phyloP scores from a whole-genome alignment of 2,113 vertebrate species.

The Sinosuthora webbiana region DNA sequence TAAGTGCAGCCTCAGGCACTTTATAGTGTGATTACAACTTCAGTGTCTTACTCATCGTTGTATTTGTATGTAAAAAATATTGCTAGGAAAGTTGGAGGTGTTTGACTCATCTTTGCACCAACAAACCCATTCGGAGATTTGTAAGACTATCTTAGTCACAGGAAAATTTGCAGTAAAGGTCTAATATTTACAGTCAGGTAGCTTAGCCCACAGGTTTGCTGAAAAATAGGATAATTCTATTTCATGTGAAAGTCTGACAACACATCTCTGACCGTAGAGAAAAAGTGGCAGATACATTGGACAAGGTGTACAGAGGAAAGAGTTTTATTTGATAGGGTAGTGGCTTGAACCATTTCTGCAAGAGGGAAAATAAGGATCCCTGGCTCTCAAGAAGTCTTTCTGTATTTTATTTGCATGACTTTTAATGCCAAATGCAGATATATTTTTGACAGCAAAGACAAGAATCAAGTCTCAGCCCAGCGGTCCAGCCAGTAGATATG shows the following conservation, averaged over 20 bases:
- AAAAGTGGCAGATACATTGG: neutral
- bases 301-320: neutral
- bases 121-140: accelerated
- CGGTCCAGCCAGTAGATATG: neutral
- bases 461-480: neutral
- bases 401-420: neutral
- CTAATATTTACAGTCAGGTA: neutral
- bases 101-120: neutral
- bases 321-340: neutral
- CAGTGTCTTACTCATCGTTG: neutral
- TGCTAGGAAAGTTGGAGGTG: neutral
- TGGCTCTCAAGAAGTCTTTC: neutral
- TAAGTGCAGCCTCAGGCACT: neutral
- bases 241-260: neutral
- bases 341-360: neutral
- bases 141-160: neutral
- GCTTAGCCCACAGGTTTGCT: neutral
- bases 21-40: neutral
- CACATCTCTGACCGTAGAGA: neutral
- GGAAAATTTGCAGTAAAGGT: neutral
- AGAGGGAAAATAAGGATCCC: neutral
- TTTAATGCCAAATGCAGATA: neutral
- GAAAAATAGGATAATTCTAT: neutral
- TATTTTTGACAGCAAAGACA: neutral
- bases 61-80: neutral